Base-by-base conservation (phyloP, 2,797 vertebrate genomes). In the Anabas testudineus region DNA sequence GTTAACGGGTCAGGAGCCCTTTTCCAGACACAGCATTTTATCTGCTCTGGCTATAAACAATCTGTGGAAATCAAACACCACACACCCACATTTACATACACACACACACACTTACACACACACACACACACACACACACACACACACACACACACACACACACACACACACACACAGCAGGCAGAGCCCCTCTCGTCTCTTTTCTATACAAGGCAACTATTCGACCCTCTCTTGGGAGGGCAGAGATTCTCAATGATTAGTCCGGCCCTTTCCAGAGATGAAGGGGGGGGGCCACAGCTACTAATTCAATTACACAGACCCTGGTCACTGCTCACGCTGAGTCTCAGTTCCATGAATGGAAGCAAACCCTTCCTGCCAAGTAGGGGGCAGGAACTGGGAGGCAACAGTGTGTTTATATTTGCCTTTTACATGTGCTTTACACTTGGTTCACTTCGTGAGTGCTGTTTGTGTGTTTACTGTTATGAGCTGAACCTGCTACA, bases 131-230 rank as follows among this genome's bases (percentile, higher is more conserved):
- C 24, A 62, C 42, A 55, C 39, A 55, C 62, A 68, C 26, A 65
- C 59, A 63, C 54, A 53, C 47, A 61, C 56, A 42, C 37, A 62
- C 53, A 65, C 42, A 60, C 59, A 57, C n/a, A 59, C 32, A 51
- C 34, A 63, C 37, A 47, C 39, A 64, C 59, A 75, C 55, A 67
- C 58, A 65, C 19, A 49, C 16, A 22, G 34, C 74, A 76, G 55
- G 58, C 55, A 45, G 54, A 76, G 54, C 22, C 37, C 32, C 10
- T 63, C 72, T 56, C 47, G 16, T 68, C 81, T 78, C 69, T 83
- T 85, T 89, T 89, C 90, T 90, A 88, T 91, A 91, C 89, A 92
- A 87, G 90, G 90, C 69, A 90, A 90, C 54, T 73, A 87, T 82
- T 80, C 59, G 48, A 80, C 67, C 65, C 79, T 85, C 84, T 84